phyloP scores from a whole-genome alignment of 2,888 invertebrate genomes.

The Ypsolopha scabrella region DNA sequence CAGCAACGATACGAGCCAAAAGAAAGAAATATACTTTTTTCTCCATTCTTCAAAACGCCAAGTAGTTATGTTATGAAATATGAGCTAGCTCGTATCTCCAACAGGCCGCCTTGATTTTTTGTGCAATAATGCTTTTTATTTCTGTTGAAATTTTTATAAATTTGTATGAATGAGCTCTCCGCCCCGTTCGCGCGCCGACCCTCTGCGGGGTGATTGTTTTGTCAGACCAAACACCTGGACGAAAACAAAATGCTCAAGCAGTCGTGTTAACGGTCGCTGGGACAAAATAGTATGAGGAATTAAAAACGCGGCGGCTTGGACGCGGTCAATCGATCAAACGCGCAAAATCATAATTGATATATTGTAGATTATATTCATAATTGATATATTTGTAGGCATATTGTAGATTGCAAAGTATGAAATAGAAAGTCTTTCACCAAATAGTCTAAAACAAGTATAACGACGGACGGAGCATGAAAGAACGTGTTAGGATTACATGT shows the following conservation, averaged over 20 bases:
- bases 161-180: conserved; percentile 51
- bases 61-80: conserved; percentile 66
- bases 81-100: conserved; percentile 36
- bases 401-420: no score
- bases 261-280: background rate
- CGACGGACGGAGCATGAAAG: no score
- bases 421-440: no score
- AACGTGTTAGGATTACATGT: no score
- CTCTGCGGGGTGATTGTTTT: conserved; percentile 51
- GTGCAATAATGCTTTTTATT: conserved; percentile 36
- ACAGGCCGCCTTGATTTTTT: conserved; percentile 31
- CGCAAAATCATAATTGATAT: no score
- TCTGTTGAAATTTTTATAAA: conserved; percentile 51
- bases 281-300: no score
- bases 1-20: conserved; percentile 24
- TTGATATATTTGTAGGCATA: no score
- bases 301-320: no score
- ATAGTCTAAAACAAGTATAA: no score
- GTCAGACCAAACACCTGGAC: conserved; percentile 65
- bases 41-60: conserved; percentile 47
- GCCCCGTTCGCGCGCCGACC: conserved; percentile 51
- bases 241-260: conserved; percentile 41
- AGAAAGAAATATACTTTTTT: conserved; percentile 37
- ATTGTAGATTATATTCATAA: no score
- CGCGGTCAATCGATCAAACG: no score